phyloP scores from a whole-genome alignment of 2,113 vertebrate genomes.

The Entelurus aequoreus region DNA sequence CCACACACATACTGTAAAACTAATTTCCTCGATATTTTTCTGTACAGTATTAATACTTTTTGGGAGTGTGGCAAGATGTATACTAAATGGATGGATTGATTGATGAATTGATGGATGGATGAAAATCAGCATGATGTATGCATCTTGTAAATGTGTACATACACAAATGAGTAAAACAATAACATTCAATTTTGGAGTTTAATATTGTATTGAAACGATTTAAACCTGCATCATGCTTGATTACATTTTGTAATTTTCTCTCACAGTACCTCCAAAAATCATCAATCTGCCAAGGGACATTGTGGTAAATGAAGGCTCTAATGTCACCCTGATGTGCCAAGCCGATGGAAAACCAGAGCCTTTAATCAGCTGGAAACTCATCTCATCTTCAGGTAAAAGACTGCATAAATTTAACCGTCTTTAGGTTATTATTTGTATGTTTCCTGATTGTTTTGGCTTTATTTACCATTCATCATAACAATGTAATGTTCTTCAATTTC shows the following conservation, averaged over 20 bases:
- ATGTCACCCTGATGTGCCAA: conserved; percentile 74
- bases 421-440: neutral
- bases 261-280: conserved; percentile 76
- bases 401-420: neutral
- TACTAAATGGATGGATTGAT: too few relatives aligned
- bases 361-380: conserved; percentile 70
- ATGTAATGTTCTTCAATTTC: neutral
- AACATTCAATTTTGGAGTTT: neutral
- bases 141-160: neutral
- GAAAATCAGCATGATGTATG: too few relatives aligned
- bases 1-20: too few relatives aligned
- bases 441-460: neutral
- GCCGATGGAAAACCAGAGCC: conserved; percentile 76
- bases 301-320: conserved; percentile 75
- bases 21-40: too few relatives aligned
- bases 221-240: neutral
- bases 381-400: conserved; percentile 65
- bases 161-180: neutral
- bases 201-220: neutral
- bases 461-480: neutral
- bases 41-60: too few relatives aligned
- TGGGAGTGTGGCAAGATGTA: too few relatives aligned
- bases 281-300: conserved; percentile 69
- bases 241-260: conserved; percentile 8
- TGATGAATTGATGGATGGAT: too few relatives aligned